phyloP scores from a whole-genome alignment of 2,797 vertebrate species.

The Poeciliopsis gracilis region DNA sequence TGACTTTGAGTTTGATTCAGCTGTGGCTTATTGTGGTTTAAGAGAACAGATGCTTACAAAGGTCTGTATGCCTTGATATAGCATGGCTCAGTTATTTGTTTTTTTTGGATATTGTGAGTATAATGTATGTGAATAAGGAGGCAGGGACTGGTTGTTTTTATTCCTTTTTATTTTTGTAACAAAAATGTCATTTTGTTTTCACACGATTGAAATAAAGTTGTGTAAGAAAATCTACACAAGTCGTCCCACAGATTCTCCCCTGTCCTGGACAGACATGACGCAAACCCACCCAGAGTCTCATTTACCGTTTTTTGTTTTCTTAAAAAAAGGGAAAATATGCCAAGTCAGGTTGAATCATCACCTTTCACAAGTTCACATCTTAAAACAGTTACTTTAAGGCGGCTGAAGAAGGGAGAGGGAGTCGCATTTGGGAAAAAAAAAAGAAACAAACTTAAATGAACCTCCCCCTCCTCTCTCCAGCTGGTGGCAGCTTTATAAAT shows the following conservation, averaged over 20 bases:
- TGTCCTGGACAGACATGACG: conserved; percentile 57
- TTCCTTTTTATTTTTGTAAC: conserved; percentile 83
- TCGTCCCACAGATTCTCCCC: conserved; percentile 60
- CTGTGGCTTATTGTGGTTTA: conserved; percentile 16
- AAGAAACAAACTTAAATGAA: conserved; percentile 30
- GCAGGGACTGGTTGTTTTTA: conserved; percentile 60
- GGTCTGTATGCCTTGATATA: conserved; percentile 49
- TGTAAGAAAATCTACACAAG: conserved; percentile 85
- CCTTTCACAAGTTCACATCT: conserved; percentile 51
- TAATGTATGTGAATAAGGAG: conserved; percentile 54
- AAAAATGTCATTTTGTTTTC: conserved; percentile 79
- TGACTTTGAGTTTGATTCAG: conserved; percentile 30
- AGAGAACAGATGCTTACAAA: conserved; percentile 20
- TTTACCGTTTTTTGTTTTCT: conserved; percentile 25
- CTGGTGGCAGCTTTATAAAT: conserved; percentile 45
- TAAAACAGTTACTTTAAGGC: conserved; percentile 42
- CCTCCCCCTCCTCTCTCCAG: conserved; percentile 37
- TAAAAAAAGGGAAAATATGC: conserved; percentile 1
- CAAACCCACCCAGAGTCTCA: conserved; percentile 47
- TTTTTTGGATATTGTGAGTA: conserved; percentile 45
- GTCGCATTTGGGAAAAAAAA: conserved; percentile 28
- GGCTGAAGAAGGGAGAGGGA: conserved; percentile 28
- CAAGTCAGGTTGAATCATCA: conserved; percentile 55
- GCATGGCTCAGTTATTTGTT: conserved; percentile 63
- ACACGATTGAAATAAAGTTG: conserved; percentile 83